Evolutionary conservation across 2,888 invertebrate genomes (phyloP), one percentile per base, ranked within the genome.

Genomic region (Synergus japonicus): DNA sequence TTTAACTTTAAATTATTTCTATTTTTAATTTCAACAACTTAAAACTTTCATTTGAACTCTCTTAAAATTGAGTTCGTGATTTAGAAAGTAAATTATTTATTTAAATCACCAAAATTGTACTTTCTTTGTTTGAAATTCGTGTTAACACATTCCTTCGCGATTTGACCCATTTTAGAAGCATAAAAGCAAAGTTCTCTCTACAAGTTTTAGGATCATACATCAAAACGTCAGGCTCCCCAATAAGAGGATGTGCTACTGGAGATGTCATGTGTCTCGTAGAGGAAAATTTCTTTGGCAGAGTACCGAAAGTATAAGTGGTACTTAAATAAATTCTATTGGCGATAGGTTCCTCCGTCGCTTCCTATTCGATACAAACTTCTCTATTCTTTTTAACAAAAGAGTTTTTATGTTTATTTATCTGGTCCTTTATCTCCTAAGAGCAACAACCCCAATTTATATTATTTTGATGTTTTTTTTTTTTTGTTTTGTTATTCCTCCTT

Each of bases 251-350:
- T 22, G 22, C n/a, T 10, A 49, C 29, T 69, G 49, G 49, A 49
- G n/a, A 69, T 69, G 69, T 69, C 49, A 49, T 69, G 9, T 69
- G 5, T 1, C 29, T 46, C 12, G 8, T 69, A 29, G 37, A 49
- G 29, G 22, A n/a, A 44, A 65, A 29, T 49, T 69, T n/a, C 1
- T 29, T 46, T 54, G 49, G 37, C 49, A 54, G 37, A 69, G 29
- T 69, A 29, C 69, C 49, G 15, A 69, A 69, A 49, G 49, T 13
- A 69, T 15, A 54, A 79, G 43, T 76, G 78, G 64, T 54, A 79
- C 78, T 79, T 79, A 65, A 76, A 76, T 65, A 76, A 76, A 76
- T 65, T 79, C 64, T 76, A 76, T 54, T 64, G 49, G 43, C 67
- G 69, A 82, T 69, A 78, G 29, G 77, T 43, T 66, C 15, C 18